Percentiles rank a stretch among this genome's conserved stretches.
Conservation (phyloP, 2,113 vertebrate genomes). For the Pomatorhinus ruficollis region DNA sequence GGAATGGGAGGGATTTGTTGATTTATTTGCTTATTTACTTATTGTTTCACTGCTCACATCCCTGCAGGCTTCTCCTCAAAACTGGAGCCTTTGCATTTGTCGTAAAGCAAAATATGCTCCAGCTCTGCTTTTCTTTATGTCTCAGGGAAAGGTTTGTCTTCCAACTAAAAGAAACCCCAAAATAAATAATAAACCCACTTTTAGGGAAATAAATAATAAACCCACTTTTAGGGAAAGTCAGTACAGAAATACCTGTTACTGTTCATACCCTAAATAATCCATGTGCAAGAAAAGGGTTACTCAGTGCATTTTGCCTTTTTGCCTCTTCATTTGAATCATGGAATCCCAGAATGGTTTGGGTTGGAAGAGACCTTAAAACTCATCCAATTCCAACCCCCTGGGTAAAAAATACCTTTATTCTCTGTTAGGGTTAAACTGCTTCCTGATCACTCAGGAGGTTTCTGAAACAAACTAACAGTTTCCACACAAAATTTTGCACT, state of each 20-base stretch:
- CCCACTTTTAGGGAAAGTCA: neutral
- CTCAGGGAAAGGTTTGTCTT: neutral
- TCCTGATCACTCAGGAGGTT: neutral
- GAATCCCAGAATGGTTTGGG: neutral
- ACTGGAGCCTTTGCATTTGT: neutral
- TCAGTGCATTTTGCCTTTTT: neutral
- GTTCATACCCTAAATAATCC: too few relatives aligned
- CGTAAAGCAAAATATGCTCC: neutral
- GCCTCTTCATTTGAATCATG: neutral
- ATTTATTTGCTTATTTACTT: neutral
- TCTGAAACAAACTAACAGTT: neutral
- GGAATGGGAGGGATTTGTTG: neutral
- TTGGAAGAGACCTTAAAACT: neutral
- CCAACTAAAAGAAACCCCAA: accelerated
- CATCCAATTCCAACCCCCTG: neutral
- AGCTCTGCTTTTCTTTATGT: neutral
- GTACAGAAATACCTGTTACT: neutral
- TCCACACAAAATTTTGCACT: neutral
- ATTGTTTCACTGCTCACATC: neutral
- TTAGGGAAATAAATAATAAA: neutral
- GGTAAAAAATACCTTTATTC: neutral
- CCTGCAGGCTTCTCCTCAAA: neutral
- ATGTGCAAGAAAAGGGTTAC: accelerated
- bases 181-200: neutral
- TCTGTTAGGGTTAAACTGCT: neutral